Conservation (phyloP, 2,888 invertebrate species). For the Orthosia gothica region DNA sequence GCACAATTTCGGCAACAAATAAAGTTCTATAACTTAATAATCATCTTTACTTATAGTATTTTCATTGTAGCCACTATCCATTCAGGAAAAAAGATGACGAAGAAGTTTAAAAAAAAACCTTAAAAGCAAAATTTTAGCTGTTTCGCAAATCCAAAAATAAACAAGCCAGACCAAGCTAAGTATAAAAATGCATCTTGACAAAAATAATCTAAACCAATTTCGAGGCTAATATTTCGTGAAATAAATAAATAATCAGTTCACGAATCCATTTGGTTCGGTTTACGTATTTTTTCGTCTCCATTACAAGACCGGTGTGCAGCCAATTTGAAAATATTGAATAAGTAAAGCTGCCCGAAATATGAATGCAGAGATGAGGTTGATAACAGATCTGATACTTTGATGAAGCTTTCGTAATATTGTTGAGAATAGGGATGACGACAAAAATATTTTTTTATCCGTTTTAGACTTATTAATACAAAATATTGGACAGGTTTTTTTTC, state of each 20-base stretch:
- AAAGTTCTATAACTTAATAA: too few relatives aligned
- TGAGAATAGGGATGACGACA: neutral
- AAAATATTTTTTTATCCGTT: too few relatives aligned
- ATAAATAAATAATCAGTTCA: conserved; percentile 87
- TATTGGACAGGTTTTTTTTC: too few relatives aligned
- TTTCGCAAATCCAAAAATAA: neutral
- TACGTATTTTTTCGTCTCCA: conserved; percentile 86
- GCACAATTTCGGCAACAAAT: too few relatives aligned
- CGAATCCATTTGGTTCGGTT: conserved; percentile 87
- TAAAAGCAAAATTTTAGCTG: accelerated
- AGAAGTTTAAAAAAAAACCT: neutral
- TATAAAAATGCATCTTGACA: conserved; percentile 40
- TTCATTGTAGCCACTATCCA: too few relatives aligned
- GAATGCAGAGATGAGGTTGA: conserved; percentile 74
- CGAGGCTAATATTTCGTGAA: conserved; percentile 74
- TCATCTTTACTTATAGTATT: too few relatives aligned
- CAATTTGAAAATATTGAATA: conserved; percentile 91
- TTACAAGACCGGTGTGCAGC: conserved; percentile 84
- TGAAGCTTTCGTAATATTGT: neutral
- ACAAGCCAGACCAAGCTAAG: neutral
- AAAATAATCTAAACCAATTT: conserved; percentile 64
- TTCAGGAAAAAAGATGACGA: neutral
- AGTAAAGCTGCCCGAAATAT: conserved; percentile 85
- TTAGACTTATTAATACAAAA: too few relatives aligned
- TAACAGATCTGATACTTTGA: conserved; percentile 37